These are phyloP conservation scores for Pocota personata DNA, from an alignment of 2,888 invertebrate genomes.

Conservation along the genomic window DNA sequence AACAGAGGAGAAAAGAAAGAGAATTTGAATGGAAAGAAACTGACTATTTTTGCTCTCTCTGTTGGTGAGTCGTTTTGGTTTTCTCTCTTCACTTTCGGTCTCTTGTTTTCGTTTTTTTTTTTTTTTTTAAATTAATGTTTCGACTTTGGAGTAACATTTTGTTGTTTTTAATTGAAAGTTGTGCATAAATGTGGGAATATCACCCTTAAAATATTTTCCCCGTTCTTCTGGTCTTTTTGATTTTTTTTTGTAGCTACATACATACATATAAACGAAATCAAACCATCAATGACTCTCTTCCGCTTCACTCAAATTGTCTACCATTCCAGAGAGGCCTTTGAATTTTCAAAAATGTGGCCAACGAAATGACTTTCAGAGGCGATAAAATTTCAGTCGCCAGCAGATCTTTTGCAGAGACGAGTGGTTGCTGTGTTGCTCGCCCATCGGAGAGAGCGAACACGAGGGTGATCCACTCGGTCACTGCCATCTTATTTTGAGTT, in stretches of 20 bases:
- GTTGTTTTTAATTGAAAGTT: constrained; percentile 55
- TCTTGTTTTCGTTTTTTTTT: background rate
- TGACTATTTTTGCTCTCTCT: background rate
- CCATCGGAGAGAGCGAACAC: constrained; percentile 47
- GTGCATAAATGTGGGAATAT: constrained; percentile 36
- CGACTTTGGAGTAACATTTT: constrained; percentile 40
- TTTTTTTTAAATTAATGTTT: constrained; percentile 12
- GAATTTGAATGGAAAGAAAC: background rate
- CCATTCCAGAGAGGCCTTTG: background rate
- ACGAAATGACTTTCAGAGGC: constrained; percentile 32
- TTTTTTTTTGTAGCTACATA: background rate
- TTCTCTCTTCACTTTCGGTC: constrained; percentile 57
- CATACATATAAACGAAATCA: background rate
- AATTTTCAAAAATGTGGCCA: constrained; percentile 48
- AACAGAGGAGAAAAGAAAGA: background rate
- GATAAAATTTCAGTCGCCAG: constrained; percentile 60
- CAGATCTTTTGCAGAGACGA: constrained; percentile 55
- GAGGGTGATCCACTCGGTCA: constrained; percentile 57
- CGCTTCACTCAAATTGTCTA: background rate
- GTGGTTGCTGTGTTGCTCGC: constrained; percentile 9
- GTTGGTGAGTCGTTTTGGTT: background rate
- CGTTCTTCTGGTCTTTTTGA: constrained; percentile 20
- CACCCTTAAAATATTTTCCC: constrained; percentile 42
- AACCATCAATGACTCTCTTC: no score
- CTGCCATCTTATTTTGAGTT: constrained; percentile 52